phyloP scores from a whole-genome alignment of 2,888 invertebrate species.

The Chrysina gloriosa region DNA sequence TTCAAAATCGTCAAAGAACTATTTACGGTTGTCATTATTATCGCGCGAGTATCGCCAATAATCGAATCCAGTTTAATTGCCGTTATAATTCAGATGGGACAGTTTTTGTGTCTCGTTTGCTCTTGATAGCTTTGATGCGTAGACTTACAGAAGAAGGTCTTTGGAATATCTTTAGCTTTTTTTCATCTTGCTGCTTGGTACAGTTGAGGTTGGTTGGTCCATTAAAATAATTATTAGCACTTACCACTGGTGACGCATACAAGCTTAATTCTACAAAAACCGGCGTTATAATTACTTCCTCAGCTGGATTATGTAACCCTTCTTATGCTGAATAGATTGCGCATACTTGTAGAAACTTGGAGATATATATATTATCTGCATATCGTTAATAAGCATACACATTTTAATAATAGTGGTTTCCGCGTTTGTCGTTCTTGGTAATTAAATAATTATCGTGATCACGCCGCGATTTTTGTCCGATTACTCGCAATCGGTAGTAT shows the following conservation, averaged over 20 bases:
- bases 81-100: not conserved
- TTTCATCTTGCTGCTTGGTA: not conserved
- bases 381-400: slow-evolving; percentile 9
- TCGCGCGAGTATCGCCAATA: not conserved
- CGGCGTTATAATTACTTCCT: slow-evolving; percentile 1
- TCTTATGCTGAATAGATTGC: slow-evolving; percentile 3
- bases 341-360: not conserved
- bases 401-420: slow-evolving; percentile 7
- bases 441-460: slow-evolving; percentile 19
- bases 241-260: not conserved
- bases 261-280: not conserved
- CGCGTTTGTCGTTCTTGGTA: slow-evolving; percentile 2
- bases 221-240: not conserved
- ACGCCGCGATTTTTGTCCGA: not conserved
- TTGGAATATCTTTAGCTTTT: not conserved
- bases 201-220: not conserved
- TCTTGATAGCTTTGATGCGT: not conserved
- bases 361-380: not conserved
- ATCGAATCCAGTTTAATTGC: slow-evolving; percentile 4
- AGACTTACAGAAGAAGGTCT: not conserved
- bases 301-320: not conserved
- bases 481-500: not conserved
- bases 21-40: not conserved
- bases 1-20: not conserved
- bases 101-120: not conserved